Conservation (phyloP, 2,113 vertebrate genomes). For the Lepus americanus region DNA sequence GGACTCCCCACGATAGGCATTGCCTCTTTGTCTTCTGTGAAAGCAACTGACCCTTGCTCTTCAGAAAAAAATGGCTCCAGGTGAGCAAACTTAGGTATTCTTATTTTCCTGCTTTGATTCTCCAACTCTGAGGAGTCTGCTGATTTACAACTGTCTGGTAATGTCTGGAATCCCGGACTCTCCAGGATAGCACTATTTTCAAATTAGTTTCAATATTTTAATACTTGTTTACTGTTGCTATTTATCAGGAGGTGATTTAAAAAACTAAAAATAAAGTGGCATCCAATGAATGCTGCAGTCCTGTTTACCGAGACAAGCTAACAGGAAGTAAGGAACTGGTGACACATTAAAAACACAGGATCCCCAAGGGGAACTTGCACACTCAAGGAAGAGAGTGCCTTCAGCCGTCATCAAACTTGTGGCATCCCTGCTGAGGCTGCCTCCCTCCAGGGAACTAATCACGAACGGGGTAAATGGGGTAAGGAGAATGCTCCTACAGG, state of each 20-base stretch:
- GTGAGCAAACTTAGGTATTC: constrained; percentile 48
- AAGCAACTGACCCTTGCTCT: constrained; percentile 69
- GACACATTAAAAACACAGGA: constrained; percentile 62
- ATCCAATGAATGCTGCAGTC: constrained; percentile 18
- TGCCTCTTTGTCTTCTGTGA: constrained; percentile 63
- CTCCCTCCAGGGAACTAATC: neutral
- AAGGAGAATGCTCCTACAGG: constrained; percentile 23
- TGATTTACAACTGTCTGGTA: constrained; percentile 57
- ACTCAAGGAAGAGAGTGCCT: constrained; percentile 17
- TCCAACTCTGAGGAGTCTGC: constrained; percentile 42
- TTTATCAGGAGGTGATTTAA: constrained; percentile 66
- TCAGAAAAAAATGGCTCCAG: constrained; percentile 73
- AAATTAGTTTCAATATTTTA: constrained; percentile 66
- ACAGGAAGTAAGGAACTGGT: constrained; percentile 56
- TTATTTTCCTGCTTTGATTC: constrained; percentile 68
- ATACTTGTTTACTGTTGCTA: constrained; percentile 66
- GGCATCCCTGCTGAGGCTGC: neutral
- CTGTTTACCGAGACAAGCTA: constrained; percentile 67
- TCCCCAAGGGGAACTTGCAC: constrained; percentile 15
- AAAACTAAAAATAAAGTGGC: constrained; percentile 60
- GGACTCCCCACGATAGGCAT: neutral
- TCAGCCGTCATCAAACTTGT: neutral
- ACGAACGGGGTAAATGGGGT: constrained; percentile 14
- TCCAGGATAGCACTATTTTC: constrained; percentile 67
- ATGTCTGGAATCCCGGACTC: constrained; percentile 44